Conservation (phyloP, 2,888 invertebrate genomes). For the Listrodromus nycthemerus region DNA sequence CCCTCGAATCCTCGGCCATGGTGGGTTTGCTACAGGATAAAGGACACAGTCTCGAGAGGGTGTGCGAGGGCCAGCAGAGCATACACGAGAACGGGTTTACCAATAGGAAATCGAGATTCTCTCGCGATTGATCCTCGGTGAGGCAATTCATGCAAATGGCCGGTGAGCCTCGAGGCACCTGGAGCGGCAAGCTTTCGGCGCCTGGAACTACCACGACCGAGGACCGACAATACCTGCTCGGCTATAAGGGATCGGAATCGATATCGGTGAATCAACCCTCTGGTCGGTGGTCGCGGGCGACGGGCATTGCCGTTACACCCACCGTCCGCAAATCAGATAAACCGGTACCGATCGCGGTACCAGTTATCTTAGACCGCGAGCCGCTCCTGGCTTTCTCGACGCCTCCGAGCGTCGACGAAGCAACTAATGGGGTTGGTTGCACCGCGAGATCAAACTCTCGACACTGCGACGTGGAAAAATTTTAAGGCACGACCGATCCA, state of each 20-base stretch:
- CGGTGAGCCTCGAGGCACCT: conserved; percentile 20
- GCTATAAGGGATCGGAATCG: conserved; percentile 50
- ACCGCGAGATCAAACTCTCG: conserved; percentile 1
- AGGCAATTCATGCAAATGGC: conserved; percentile 62
- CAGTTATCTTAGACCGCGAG: background rate
- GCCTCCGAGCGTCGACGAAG: background rate
- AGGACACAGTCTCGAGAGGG: conserved; percentile 4
- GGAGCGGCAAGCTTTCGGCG: conserved; percentile 37
- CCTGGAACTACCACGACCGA: conserved; percentile 18
- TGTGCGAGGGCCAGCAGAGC: background rate
- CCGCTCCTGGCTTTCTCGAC: background rate
- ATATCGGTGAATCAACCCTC: conserved; percentile 63
- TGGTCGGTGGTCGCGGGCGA: conserved; percentile 30
- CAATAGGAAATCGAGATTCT: conserved; percentile 50
- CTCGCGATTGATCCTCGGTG: conserved; percentile 57
- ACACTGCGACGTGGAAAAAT: background rate
- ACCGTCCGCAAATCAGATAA: conserved; percentile 63
- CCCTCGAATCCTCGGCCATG: conserved; percentile 6
- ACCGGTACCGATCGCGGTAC: conserved; percentile 12
- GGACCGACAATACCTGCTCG: background rate
- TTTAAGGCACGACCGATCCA: background rate
- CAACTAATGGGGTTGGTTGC: background rate
- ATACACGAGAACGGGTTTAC: conserved; percentile 31
- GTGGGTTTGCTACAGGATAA: background rate
- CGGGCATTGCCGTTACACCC: conserved; percentile 36